Evolutionary conservation across 1,140 invertebrate species (phyloP).

Genomic region (Lineus longissimus): DNA sequence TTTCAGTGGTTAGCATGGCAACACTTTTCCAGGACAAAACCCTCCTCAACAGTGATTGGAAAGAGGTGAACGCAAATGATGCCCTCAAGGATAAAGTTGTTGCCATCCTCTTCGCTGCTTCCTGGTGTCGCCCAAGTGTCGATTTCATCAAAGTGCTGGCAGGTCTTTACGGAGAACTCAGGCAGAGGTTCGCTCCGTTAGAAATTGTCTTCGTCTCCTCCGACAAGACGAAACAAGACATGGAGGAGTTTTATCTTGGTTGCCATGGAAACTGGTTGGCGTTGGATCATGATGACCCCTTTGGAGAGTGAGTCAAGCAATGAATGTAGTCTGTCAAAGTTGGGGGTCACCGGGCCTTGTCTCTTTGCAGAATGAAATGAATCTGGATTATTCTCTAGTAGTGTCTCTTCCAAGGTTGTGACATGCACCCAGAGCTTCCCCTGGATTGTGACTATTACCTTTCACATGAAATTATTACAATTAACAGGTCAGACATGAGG

Average conservation of each 20-base stretch:
- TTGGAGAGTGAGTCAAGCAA: not conserved
- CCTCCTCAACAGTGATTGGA: not conserved
- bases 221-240: not conserved
- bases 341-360: too few relatives aligned
- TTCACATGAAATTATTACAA: too few relatives aligned
- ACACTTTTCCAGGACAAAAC: not conserved
- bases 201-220: not conserved
- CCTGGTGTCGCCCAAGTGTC: not conserved
- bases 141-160: not conserved
- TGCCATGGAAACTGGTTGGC: conserved; percentile 2
- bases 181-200: not conserved
- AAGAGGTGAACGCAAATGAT: not conserved
- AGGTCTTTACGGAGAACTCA: not conserved
- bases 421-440: too few relatives aligned
- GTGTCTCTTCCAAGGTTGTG: not conserved
- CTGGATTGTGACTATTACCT: too few relatives aligned
- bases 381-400: too few relatives aligned
- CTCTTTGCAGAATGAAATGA: too few relatives aligned
- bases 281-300: not conserved
- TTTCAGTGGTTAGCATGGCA: too few relatives aligned
- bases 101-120: not conserved
- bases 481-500: too few relatives aligned
- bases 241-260: not conserved
- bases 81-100: not conserved
- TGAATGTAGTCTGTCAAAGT: not conserved